Conservation (phyloP, 2,113 vertebrate species). For the Xiphophorus couchianus region DNA sequence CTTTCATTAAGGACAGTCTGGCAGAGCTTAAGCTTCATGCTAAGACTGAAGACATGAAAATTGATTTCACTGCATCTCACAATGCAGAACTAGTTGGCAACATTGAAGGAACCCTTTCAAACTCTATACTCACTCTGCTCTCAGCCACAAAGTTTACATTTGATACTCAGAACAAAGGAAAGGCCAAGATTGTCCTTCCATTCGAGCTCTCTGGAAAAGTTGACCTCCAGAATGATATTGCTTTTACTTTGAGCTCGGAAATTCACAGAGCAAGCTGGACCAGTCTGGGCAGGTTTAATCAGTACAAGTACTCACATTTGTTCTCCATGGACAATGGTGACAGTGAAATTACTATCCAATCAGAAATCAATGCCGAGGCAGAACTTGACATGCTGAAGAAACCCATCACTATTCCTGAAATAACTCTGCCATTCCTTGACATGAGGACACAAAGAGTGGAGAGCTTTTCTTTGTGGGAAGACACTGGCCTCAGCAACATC, state of each 20-base stretch:
- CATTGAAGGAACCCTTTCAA: slow-evolving; percentile 83
- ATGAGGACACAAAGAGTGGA: slow-evolving; percentile 76
- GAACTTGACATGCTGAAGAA: slow-evolving; percentile 86
- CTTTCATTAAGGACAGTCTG: slow-evolving; percentile 80
- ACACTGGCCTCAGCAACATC: slow-evolving; percentile 80
- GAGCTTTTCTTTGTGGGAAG: slow-evolving; percentile 86
- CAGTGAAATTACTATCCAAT: slow-evolving; percentile 74
- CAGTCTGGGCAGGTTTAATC: slow-evolving; percentile 85
- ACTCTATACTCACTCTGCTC: slow-evolving; percentile 77
- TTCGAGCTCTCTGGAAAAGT: slow-evolving; percentile 85
- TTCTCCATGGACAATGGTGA: slow-evolving; percentile 82
- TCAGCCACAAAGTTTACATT: slow-evolving; percentile 79
- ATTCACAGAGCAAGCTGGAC: slow-evolving; percentile 85
- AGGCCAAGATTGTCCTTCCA: slow-evolving; percentile 86
- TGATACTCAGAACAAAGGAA: slow-evolving; percentile 85
- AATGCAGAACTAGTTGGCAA: slow-evolving; percentile 79
- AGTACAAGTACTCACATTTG: slow-evolving; percentile 88
- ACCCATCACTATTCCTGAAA: slow-evolving; percentile 84
- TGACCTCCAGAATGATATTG: slow-evolving; percentile 88
- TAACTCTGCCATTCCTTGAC: slow-evolving; percentile 78
- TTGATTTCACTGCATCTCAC: slow-evolving; percentile 83
- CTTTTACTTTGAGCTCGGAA: slow-evolving; percentile 79
- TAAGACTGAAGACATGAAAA: slow-evolving; percentile 76
- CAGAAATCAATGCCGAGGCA: slow-evolving; percentile 86
- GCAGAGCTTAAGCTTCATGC: slow-evolving; percentile 79